Percentiles rank a stretch among this genome's conserved stretches.
phyloP scores from a whole-genome alignment of 2,113 vertebrate genomes.

The Speoplatyrhinus poulsoni region DNA sequence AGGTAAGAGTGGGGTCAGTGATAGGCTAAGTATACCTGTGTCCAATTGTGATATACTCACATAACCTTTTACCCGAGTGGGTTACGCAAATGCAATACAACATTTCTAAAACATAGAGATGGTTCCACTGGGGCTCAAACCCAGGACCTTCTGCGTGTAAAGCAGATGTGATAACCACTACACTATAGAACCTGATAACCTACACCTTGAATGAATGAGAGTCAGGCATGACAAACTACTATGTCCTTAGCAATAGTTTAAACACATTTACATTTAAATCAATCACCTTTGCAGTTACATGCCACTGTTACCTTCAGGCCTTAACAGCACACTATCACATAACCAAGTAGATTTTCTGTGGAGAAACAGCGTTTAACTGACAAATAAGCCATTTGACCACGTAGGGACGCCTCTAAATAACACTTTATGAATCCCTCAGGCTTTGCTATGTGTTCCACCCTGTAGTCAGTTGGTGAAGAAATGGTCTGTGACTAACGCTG shows the following conservation, averaged over 20 bases:
- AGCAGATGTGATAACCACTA: slow-evolving; percentile 99
- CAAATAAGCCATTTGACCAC: slow-evolving; percentile 26
- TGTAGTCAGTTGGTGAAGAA: slow-evolving; percentile 32
- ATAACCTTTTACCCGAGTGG: no score
- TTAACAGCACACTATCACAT: not conserved
- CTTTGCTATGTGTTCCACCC: slow-evolving; percentile 38
- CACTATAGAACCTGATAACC: slow-evolving; percentile 89
- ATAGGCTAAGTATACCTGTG: no score
- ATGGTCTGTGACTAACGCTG: slow-evolving; percentile 26
- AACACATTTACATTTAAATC: not conserved
- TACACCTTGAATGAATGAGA: no score
- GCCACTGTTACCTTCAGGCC: not conserved
- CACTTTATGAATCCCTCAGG: slow-evolving; percentile 17
- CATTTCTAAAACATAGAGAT: slow-evolving; percentile 23
- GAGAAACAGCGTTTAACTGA: slow-evolving; percentile 18
- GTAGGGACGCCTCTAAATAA: slow-evolving; percentile 43
- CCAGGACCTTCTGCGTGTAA: slow-evolving; percentile 99
- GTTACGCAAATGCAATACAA: no score
- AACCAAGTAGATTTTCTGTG: slow-evolving; percentile 10
- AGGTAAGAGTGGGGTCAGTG: no score
- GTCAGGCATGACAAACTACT: no score
- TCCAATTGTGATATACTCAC: no score
- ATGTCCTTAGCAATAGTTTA: not conserved
- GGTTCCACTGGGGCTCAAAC: slow-evolving; percentile 99
- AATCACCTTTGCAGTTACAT: not conserved